Evolutionary conservation across 2,888 invertebrate genomes (phyloP).

Genomic region (Graphium colonna): DNA sequence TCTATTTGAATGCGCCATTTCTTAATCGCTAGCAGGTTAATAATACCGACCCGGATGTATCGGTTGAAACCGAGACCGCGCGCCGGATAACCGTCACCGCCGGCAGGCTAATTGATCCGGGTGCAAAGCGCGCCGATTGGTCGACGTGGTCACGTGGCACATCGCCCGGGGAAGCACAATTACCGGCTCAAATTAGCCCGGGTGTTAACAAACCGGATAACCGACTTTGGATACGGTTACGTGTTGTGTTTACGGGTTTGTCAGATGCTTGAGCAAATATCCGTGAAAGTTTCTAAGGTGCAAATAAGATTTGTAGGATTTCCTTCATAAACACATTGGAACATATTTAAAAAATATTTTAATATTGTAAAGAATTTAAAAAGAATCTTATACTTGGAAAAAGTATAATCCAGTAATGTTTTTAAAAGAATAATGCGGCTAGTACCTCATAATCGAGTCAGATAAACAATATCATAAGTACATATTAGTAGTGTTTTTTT

Average conservation of each 20-base stretch:
- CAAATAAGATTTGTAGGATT: too few species aligned
- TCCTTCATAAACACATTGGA: too few species aligned
- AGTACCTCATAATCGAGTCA: too few species aligned
- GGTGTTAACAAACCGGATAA: conserved; percentile 14
- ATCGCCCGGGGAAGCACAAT: conserved; percentile 17
- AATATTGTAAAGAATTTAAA: too few species aligned
- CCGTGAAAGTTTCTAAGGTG: background rate
- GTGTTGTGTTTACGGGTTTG: background rate
- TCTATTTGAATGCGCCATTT: too few species aligned
- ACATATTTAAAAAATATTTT: too few species aligned
- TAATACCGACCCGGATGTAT: conserved; percentile 1
- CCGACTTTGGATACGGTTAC: background rate
- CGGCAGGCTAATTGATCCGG: conserved; percentile 14
- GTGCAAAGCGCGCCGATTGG: conserved; percentile 16
- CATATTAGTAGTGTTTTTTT: too few species aligned
- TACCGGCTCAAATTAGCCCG: conserved; percentile 22
- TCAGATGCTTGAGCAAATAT: background rate
- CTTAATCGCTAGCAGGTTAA: background rate
- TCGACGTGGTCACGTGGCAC: conserved; percentile 20
- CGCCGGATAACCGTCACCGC: conserved; percentile 1
- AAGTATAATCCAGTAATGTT: too few species aligned
- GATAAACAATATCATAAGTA: too few species aligned
- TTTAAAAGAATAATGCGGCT: too few species aligned
- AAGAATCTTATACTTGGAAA: too few species aligned
- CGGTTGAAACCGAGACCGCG: conserved; percentile 9